phyloP scores from a whole-genome alignment of 2,113 vertebrate genomes.

The Brachypodius melanocephalos region DNA sequence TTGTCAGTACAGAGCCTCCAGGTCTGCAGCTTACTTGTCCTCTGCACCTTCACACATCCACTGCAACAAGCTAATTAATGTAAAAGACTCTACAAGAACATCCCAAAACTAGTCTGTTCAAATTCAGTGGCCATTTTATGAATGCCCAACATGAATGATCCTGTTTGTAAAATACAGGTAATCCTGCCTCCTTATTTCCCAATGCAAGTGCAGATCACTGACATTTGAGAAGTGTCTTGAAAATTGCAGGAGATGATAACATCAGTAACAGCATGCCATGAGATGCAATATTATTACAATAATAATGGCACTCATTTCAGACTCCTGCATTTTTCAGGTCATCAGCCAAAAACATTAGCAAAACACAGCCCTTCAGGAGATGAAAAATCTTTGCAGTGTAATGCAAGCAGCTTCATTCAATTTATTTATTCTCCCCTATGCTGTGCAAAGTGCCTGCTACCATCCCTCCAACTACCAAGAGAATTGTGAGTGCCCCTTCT shows the following conservation, averaged over 20 bases:
- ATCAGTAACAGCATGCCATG: not conserved
- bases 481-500: not conserved
- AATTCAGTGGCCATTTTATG: not conserved
- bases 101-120: not conserved
- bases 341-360: slow-evolving; percentile 44
- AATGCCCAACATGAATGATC: not conserved
- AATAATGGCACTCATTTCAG: slow-evolving; percentile 1
- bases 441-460: not conserved
- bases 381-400: not conserved
- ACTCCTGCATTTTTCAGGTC: slow-evolving; percentile 42
- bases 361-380: slow-evolving; percentile 14
- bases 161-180: not conserved
- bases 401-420: not conserved
- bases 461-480: not conserved
- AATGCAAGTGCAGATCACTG: not conserved
- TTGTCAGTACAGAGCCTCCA: not conserved
- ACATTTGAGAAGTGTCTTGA: not conserved
- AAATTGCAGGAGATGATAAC: slow-evolving; percentile 8
- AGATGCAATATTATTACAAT: slow-evolving; percentile 14
- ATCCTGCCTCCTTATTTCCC: not conserved
- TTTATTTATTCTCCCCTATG: not conserved
- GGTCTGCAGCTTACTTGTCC: not conserved
- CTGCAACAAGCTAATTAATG: not conserved
- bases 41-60: fast-evolving
- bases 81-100: not conserved